Base-by-base conservation (phyloP, 2,113 vertebrate genomes). In the Myxocyprinus asiaticus region DNA sequence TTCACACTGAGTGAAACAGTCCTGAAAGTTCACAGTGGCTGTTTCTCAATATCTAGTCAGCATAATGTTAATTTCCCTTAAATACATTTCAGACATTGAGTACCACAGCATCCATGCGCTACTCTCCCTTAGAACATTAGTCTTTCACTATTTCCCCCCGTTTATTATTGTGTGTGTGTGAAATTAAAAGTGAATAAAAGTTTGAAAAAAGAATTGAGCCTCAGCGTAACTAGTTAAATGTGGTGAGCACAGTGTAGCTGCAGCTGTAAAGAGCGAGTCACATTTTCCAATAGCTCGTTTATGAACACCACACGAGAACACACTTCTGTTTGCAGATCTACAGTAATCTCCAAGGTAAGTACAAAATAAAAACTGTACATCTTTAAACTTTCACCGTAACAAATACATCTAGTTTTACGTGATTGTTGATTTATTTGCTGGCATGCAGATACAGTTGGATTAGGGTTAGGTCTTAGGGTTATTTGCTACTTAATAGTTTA, bases 281-380 rank as follows among this genome's bases (percentile, higher is more conserved):
- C 63, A 91, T 87, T 93, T 94, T 93, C 93, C 93, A 85, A 88
- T 76, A 77, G 77, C 87, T 86, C 87, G 89, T 86, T 84, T 80
- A 71, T 64, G 79, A 80, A 78, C 78, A 79, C 65, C 82, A 71
- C 70, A 33, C 48, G 58, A 62, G 53, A 58, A 78, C 79, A 66
- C 50, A 4, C 82, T 69, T 77, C 45, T 66, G 70, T 47, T 45
- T 7, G 44, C 58, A 58, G 22, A 42, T 9, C 74, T 9, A 61
- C 12, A 67, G 45, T 75, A 22, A 61, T 82, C 65, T 67, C 15
- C 51, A 79, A 89, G 88, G 91, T 91, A 90, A 83, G 85, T 47
- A 68, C 7, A 11, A 15, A 4, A 1, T 33, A 1, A 15, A 42
- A 10, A n/a, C 1, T 6, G 4, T 53, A 12, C 17, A 7, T 0